phyloP scores from a whole-genome alignment of 2,113 vertebrate genomes.

The Cyanocitta stelleri region DNA sequence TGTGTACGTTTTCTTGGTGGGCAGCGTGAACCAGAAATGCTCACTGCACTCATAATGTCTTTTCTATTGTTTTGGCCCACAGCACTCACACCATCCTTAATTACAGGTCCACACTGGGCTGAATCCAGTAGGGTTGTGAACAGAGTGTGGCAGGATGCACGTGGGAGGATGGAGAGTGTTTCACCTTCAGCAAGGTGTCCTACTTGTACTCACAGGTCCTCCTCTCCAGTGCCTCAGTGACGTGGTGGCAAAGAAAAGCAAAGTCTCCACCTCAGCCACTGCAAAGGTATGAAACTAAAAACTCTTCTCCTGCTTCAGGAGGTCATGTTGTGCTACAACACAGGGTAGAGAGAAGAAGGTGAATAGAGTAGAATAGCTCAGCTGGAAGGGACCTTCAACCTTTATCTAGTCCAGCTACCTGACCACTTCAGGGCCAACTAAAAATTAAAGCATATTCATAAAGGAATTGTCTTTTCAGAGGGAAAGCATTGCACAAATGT shows the following conservation, averaged over 20 bases:
- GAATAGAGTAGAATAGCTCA: background rate
- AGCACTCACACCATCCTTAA: background rate
- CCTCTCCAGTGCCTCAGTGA: background rate
- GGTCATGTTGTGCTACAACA: background rate
- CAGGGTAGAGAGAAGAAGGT: background rate
- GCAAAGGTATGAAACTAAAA: background rate
- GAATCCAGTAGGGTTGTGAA: background rate
- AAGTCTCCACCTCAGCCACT: background rate
- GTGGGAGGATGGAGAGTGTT: background rate
- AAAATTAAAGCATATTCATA: background rate
- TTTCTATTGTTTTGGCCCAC: background rate
- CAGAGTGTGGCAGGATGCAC: accelerated
- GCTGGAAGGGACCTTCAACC: background rate
- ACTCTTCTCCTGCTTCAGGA: background rate
- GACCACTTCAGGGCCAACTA: background rate
- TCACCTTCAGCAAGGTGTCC: background rate
- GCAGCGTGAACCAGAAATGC: background rate
- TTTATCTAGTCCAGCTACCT: background rate
- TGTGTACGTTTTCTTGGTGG: accelerated
- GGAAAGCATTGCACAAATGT: background rate
- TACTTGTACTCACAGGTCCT: background rate
- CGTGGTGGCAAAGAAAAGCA: background rate
- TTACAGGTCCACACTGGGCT: accelerated
- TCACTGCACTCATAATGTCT: background rate
- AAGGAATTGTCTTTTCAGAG: background rate